Evolutionary conservation across 2,797 vertebrate species (phyloP).

Genomic region (Poecilia velifera): DNA sequence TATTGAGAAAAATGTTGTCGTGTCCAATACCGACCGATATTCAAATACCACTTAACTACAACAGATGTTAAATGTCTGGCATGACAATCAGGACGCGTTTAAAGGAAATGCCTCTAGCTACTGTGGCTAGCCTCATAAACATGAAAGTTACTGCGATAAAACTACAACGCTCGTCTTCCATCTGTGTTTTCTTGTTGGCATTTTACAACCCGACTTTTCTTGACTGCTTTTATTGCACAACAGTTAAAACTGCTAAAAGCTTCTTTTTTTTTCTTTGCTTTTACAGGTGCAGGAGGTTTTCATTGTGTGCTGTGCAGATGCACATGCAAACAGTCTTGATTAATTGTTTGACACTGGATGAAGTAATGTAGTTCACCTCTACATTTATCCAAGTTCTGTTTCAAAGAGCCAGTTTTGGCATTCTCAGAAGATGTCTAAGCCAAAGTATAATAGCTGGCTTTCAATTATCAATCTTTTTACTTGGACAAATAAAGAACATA

Average conservation of each 20-base stretch:
- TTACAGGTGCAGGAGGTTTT: neutral
- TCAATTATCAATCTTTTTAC: neutral
- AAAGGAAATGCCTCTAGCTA: neutral
- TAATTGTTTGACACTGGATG: neutral
- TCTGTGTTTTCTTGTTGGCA: neutral
- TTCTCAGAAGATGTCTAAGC: neutral
- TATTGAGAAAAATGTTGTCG: neutral
- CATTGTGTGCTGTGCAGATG: neutral
- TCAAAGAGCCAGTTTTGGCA: neutral
- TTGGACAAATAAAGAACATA: neutral
- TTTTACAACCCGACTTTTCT: neutral
- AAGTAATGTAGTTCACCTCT: neutral
- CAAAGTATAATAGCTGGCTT: neutral
- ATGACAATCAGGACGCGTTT: neutral
- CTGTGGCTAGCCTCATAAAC: neutral
- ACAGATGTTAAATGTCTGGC: neutral
- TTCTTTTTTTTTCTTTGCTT: neutral
- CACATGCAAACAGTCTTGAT: neutral
- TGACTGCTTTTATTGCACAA: neutral
- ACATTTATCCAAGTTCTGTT: neutral
- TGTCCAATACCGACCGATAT: neutral
- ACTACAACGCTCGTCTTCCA: neutral
- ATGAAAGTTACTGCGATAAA: conserved; percentile 2
- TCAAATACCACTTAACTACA: neutral
- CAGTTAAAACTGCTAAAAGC: neutral